Base-by-base conservation (phyloP, 2,888 invertebrate genomes). In the Hydrotaea cyrtoneurina region DNA sequence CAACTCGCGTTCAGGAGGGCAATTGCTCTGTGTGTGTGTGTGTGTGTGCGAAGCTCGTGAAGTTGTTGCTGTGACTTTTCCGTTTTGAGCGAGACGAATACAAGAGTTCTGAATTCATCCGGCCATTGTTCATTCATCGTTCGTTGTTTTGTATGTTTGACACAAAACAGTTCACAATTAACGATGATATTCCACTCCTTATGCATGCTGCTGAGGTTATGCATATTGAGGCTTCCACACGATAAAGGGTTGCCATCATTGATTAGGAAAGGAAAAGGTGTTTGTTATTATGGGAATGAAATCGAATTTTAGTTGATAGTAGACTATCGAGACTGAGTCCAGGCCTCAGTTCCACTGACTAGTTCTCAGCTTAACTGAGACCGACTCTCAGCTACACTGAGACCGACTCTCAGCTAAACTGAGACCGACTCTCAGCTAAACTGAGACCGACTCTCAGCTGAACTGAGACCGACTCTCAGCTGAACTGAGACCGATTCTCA, bases 161-260 rank as follows among this genome's bases (percentile, higher is more conserved):
- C 74, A 78, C 39, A 82, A 62, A 78, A 71, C 62, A 78, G 78
- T 43, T 74, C 71, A 64, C 62, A 75, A 75, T 75, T 62, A 78
- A 71, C 57, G 50, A 39, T 50, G 74, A 46, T n/a, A 50, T 50
- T 50, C 50, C 50, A 13, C 50, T 13, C 13, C 50, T 13, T 76
- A 3, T 4, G 2, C 43, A 7, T 43, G 53, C 19, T 46, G 23
- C 15, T 26, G 71, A 7, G 66, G 17, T 26, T 39, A 55, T 39
- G 53, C 62, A 72, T 55, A 50, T n/a, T 2, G n/a, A 50, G 15
- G n/a, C n/a, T 50, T 13, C 2, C 50, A 39, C n/a, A n/a, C n/a
- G n/a, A n/a, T 2, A 2, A 15, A 50, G 50, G 7, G 50, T 50
- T 50, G 50, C 50, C 50, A 50, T 2, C 2, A 8, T 8, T 36